phyloP scores from a whole-genome alignment of 2,797 vertebrate genomes.

The Halcyon smyrnensis region DNA sequence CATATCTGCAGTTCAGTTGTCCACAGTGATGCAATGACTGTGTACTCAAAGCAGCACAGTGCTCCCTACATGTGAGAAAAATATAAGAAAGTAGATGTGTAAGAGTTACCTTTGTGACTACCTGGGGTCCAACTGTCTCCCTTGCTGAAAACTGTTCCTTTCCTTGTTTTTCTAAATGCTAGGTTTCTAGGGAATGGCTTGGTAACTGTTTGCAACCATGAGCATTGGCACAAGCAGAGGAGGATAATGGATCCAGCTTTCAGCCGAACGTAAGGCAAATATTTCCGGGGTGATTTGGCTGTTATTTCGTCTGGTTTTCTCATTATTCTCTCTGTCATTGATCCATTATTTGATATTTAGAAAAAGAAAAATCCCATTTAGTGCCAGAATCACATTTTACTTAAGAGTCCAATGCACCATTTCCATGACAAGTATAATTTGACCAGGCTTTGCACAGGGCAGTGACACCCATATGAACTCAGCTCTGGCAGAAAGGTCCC shows the following conservation, averaged over 20 bases:
- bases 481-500: not conserved
- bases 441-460: not conserved
- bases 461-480: not conserved
- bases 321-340: not conserved
- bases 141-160: not conserved
- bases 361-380: not conserved
- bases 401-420: not conserved
- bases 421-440: not conserved
- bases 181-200: conserved; percentile 90
- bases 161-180: not conserved
- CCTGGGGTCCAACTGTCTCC: fast-evolving
- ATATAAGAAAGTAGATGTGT: not conserved
- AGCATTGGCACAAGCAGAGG: conserved; percentile 89
- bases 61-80: not conserved
- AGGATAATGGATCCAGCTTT: conserved; percentile 91
- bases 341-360: not conserved
- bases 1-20: not conserved
- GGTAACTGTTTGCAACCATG: conserved; percentile 81
- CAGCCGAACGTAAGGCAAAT: conserved; percentile 84
- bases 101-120: not conserved
- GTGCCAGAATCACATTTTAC: not conserved
- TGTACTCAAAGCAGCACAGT: not conserved
- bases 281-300: not conserved
- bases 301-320: not conserved
- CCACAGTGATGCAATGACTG: not conserved